These are phyloP conservation scores for Drosophila paranaensis DNA, from an alignment of 2,888 invertebrate genomes.

Conservation along the genomic window DNA sequence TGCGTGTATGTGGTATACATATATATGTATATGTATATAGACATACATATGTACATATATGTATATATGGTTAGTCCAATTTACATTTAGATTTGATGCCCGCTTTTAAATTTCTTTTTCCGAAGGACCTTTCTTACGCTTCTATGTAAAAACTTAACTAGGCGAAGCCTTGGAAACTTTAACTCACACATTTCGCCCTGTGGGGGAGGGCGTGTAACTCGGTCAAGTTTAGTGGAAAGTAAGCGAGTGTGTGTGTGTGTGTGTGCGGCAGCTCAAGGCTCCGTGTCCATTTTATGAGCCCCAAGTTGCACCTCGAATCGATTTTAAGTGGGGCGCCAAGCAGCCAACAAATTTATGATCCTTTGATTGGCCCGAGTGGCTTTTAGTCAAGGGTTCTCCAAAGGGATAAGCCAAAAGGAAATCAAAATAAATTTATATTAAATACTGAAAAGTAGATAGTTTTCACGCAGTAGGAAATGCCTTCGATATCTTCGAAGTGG, in stretches of 20 bases:
- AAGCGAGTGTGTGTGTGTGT: conserved; percentile 9
- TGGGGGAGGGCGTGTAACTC: conserved; percentile 44
- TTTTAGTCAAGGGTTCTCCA: neutral
- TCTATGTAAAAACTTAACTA: neutral
- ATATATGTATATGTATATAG: too few species aligned
- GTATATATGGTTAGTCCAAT: neutral
- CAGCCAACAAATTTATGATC: neutral
- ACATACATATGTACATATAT: neutral
- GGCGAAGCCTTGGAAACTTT: conserved; percentile 46
- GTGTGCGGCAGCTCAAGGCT: conserved; percentile 49
- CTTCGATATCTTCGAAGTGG: conserved; percentile 3
- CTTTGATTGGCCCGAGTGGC: neutral
- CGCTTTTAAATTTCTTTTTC: neutral
- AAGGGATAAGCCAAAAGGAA: neutral
- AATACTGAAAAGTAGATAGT: neutral
- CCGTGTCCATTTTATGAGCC: conserved; percentile 19
- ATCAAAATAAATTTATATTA: neutral
- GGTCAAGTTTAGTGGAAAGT: conserved; percentile 70
- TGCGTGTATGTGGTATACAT: neutral
- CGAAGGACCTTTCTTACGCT: conserved; percentile 17
- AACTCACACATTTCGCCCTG: conserved; percentile 12
- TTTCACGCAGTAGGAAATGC: conserved; percentile 30
- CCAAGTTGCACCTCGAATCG: conserved; percentile 36
- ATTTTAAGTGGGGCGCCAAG: conserved; percentile 24
- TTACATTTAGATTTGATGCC: neutral